Evolutionary conservation across 2,888 invertebrate genomes (phyloP).

Genomic region (Opisthograptis luteolata): DNA sequence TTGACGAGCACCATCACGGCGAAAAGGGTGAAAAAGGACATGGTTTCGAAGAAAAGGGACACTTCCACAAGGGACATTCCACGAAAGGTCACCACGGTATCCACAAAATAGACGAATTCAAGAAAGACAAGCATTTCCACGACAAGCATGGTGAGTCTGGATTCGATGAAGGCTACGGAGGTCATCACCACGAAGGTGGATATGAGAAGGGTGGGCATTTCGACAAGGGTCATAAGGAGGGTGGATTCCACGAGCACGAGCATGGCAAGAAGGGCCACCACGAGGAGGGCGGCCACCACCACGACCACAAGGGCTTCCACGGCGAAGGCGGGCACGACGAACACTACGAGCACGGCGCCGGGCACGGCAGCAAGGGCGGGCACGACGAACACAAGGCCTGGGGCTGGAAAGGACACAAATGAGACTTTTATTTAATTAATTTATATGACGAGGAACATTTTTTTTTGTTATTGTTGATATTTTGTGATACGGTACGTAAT

Average conservation of each 20-base stretch:
- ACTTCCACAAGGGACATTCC: conserved; percentile 92
- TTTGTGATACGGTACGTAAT: conserved; percentile 56
- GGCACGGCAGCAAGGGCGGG: conserved; percentile 90
- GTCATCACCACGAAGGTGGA: conserved; percentile 89
- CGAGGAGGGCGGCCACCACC: conserved; percentile 91
- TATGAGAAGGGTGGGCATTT: conserved; percentile 91
- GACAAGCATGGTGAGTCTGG: conserved; percentile 93
- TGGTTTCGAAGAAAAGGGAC: conserved; percentile 84
- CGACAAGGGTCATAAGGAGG: conserved; percentile 91
- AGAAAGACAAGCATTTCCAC: conserved; percentile 94
- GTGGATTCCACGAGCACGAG: conserved; percentile 90
- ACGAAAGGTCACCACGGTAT: conserved; percentile 94
- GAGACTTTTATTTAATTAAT: conserved; percentile 28
- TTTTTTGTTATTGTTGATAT: conserved; percentile 67
- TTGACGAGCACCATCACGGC: conserved; percentile 85
- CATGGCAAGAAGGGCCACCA: conserved; percentile 91
- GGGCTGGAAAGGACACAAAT: conserved; percentile 84
- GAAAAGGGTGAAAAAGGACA: conserved; percentile 87
- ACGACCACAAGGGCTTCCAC: conserved; percentile 91
- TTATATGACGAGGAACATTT: conserved; percentile 2
- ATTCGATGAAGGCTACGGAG: conserved; percentile 91
- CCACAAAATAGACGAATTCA: conserved; percentile 93
- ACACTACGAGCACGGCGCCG: conserved; percentile 88
- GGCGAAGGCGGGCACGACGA: conserved; percentile 89
- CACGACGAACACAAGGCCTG: conserved; percentile 91